These are phyloP conservation scores for Crematogaster levior DNA, from an alignment of 2,888 invertebrate species.

Conservation along the genomic window DNA sequence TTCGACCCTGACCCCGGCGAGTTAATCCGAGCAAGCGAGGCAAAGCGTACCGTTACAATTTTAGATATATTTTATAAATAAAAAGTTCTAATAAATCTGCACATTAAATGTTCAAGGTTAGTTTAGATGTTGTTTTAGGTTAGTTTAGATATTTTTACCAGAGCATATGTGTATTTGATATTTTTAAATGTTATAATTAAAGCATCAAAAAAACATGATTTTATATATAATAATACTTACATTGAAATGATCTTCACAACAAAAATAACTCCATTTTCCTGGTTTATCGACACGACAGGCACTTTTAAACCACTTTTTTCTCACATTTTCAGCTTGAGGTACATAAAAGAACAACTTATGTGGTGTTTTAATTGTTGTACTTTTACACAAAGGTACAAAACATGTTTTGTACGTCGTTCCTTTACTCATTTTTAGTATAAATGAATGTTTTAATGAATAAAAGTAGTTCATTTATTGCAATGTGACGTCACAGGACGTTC, in stretches of 20 bases:
- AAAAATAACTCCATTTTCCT: not conserved
- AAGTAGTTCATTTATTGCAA: too few species aligned
- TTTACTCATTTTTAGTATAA: not conserved
- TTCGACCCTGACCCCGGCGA: too few species aligned
- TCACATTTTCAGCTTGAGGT: not conserved
- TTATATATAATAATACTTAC: not conserved
- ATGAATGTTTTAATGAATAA: too few species aligned
- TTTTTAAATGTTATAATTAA: too few species aligned
- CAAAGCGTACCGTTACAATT: too few species aligned
- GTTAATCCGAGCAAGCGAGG: too few species aligned
- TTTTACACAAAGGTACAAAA: not conserved
- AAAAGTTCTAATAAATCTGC: not conserved
- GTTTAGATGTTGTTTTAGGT: not conserved
- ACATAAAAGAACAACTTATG: not conserved
- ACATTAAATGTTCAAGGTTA: not conserved
- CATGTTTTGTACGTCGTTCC: not conserved
- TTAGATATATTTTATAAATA: not conserved
- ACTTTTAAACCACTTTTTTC: slow-evolving; percentile 1
- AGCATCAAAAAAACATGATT: not conserved
- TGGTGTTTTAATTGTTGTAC: not conserved
- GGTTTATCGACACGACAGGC: not conserved
- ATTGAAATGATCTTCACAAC: not conserved
- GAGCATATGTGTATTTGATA: not conserved
- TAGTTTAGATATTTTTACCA: not conserved
- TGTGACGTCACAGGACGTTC: not conserved